These are phyloP conservation scores for Electrophaes corylata DNA, from an alignment of 2,888 invertebrate genomes.

Conservation along the genomic window DNA sequence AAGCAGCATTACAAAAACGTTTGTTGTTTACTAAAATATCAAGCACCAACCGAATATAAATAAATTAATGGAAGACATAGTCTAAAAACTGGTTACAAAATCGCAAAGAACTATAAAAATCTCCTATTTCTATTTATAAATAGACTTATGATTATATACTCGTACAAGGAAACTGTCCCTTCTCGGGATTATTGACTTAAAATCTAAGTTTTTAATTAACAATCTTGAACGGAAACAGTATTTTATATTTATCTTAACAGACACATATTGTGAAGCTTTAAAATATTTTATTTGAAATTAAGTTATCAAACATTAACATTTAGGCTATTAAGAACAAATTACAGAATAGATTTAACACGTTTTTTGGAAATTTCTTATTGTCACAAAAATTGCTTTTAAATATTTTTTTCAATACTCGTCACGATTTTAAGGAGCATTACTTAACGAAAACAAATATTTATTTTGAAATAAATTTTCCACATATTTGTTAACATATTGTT, in stretches of 20 bases:
- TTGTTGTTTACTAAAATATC: background rate
- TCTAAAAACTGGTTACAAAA: slow-evolving; percentile 20
- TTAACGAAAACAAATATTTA: slow-evolving; percentile 29
- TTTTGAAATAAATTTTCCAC: slow-evolving; percentile 35
- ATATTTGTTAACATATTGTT: slow-evolving; percentile 31
- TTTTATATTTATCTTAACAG: too few species aligned
- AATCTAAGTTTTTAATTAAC: background rate
- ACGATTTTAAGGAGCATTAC: background rate
- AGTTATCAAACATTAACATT: too few species aligned
- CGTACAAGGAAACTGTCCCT: slow-evolving; percentile 26
- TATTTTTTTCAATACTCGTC: slow-evolving; percentile 20
- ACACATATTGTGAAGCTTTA: too few species aligned
- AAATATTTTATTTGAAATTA: too few species aligned
- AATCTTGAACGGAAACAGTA: background rate
- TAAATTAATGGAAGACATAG: slow-evolving; percentile 28
- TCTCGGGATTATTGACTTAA: slow-evolving; percentile 9
- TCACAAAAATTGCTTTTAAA: slow-evolving; percentile 56
- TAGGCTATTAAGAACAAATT: too few species aligned
- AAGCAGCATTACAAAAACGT: slow-evolving; percentile 10
- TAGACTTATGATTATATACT: slow-evolving; percentile 21
- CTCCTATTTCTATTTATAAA: slow-evolving; percentile 19
- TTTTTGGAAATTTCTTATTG: slow-evolving; percentile 62
- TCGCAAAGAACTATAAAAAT: slow-evolving; percentile 35
- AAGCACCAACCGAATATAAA: slow-evolving; percentile 23
- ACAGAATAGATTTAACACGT: too few species aligned